phyloP scores from a whole-genome alignment of 2,888 invertebrate genomes.

The Metallyticus violacea region DNA sequence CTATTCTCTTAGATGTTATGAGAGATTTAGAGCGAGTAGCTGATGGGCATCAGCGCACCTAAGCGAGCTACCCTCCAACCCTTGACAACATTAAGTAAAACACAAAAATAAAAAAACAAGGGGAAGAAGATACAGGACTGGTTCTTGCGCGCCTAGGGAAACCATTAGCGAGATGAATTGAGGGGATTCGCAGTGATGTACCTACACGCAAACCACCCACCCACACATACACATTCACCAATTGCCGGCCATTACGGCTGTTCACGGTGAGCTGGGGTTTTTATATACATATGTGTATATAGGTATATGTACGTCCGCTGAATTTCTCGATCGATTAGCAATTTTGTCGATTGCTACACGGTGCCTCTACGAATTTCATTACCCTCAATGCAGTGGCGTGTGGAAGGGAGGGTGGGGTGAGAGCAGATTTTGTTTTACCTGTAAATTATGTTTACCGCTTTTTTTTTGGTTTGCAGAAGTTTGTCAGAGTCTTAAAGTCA shows the following conservation, averaged over 20 bases:
- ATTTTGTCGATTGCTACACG: slow-evolving; percentile 17
- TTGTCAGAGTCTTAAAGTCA: too few relatives aligned
- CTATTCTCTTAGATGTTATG: not conserved
- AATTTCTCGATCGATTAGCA: slow-evolving; percentile 15
- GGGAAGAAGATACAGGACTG: not conserved
- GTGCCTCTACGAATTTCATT: slow-evolving; percentile 13
- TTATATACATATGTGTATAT: not conserved
- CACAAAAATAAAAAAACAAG: not conserved
- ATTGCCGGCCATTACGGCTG: not conserved
- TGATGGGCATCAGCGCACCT: not conserved
- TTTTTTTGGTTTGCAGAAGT: too few relatives aligned
- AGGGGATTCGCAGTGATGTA: not conserved
- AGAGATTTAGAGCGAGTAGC: not conserved
- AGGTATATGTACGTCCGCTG: not conserved
- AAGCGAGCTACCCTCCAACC: not conserved
- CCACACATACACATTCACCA: not conserved
- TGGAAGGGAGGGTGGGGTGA: not conserved
- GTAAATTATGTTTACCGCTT: too few relatives aligned
- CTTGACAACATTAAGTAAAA: not conserved
- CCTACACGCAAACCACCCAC: not conserved
- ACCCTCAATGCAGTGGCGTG: not conserved
- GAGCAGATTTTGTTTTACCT: not conserved
- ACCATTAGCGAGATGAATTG: not conserved
- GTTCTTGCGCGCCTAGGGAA: not conserved
- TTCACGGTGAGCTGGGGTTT: not conserved